A percentile compares a stretch with the other conserved stretches of the same genome.
Conservation (phyloP, 2,113 vertebrate species). For the Datnioides undecimradiatus region DNA sequence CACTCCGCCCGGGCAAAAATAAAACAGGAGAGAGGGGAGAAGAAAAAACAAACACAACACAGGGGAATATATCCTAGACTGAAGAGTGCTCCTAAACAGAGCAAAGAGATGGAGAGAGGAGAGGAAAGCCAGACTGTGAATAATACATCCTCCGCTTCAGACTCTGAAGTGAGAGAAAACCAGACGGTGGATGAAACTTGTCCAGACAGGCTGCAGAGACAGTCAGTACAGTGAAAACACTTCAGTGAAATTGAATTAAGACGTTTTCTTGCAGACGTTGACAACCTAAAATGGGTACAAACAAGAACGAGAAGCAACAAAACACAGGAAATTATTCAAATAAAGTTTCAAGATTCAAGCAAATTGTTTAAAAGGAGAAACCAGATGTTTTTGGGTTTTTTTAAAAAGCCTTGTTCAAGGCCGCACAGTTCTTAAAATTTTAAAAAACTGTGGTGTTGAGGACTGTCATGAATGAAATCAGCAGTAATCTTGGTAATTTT, state of each 20-base stretch:
- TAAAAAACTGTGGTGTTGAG: neutral
- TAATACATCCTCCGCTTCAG: neutral
- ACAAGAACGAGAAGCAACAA: no score
- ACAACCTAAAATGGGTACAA: no score
- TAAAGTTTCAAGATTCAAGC: neutral
- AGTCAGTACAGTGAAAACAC: neutral
- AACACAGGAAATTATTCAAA: neutral
- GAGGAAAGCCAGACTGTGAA: neutral
- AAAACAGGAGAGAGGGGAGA: neutral
- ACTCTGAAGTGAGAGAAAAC: neutral
- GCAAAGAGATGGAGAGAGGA: constrained; percentile 1
- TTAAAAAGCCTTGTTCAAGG: neutral
- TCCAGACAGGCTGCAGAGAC: neutral
- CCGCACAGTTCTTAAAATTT: neutral
- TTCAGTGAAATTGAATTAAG: no score
- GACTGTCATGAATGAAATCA: neutral
- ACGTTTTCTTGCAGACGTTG: neutral
- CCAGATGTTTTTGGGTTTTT: no score
- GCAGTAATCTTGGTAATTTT: neutral
- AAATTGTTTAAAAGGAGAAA: neutral
- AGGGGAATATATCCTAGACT: neutral
- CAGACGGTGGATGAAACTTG: neutral
- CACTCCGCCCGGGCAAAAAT: constrained; percentile 3
- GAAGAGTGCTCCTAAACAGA: constrained; percentile 8
- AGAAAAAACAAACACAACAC: constrained; percentile 24